Percentiles rank a stretch among this genome's conserved stretches.
phyloP scores from a whole-genome alignment of 2,797 vertebrate genomes.

The Enteromius anoplus region DNA sequence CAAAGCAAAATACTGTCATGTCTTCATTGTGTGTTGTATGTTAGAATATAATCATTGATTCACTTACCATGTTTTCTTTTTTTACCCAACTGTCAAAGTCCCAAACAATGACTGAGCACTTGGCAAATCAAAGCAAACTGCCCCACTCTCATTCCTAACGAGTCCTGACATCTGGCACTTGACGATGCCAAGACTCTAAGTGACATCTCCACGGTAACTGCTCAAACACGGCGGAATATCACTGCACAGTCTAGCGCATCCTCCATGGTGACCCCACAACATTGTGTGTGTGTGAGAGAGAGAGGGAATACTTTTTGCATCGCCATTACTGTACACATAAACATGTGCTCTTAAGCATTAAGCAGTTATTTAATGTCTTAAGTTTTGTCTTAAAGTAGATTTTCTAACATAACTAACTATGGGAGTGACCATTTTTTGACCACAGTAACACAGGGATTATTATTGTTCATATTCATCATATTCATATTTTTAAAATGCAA shows the following conservation, averaged over 20 bases:
- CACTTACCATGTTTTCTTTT: conserved; percentile 1
- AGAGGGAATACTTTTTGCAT: neutral
- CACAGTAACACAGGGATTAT: neutral
- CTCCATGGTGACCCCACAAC: conserved; percentile 35
- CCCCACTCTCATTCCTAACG: conserved; percentile 37
- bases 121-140: conserved; percentile 49
- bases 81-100: conserved; percentile 35
- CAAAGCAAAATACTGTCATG: neutral
- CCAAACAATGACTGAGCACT: conserved; percentile 48
- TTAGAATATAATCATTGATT: conserved; percentile 11
- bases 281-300: conserved; percentile 8
- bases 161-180: conserved; percentile 46
- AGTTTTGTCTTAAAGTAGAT: no score
- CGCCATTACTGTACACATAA: neutral
- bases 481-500: neutral
- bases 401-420: no score
- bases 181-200: conserved; percentile 39
- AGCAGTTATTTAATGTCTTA: neutral
- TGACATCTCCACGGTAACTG: conserved; percentile 51
- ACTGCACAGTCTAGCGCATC: conserved; percentile 43
- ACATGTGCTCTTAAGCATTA: neutral
- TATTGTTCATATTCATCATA: neutral
- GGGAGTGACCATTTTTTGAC: neutral
- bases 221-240: conserved; percentile 44
- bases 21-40: conserved; percentile 4